Evolutionary conservation across 2,113 vertebrate species (phyloP).

Genomic region (Chionodraco myersi): DNA sequence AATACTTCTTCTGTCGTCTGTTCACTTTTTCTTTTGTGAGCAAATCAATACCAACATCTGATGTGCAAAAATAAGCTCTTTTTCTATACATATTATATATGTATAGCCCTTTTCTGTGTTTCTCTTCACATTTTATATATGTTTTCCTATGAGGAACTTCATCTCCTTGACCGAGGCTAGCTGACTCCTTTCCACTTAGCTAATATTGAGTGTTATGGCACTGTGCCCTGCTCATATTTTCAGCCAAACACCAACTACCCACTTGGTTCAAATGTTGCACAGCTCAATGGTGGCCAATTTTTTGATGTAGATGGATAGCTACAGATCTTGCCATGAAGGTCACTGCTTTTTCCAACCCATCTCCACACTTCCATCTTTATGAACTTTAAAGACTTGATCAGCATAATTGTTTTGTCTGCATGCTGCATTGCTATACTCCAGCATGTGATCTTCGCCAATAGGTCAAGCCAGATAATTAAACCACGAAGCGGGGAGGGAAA

Average conservation of each 20-base stretch:
- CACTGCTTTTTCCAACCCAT: constrained; percentile 59
- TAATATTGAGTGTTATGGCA: constrained; percentile 13
- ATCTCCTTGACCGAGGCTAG: constrained; percentile 8
- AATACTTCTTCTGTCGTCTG: too few relatives aligned
- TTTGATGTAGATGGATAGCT: constrained; percentile 40
- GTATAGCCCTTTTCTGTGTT: not conserved
- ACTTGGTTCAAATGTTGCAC: not conserved
- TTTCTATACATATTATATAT: not conserved
- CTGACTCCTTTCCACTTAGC: not conserved
- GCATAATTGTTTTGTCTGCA: constrained; percentile 69
- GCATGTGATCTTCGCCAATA: constrained; percentile 48
- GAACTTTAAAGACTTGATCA: constrained; percentile 65
- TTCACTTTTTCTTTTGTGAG: too few relatives aligned
- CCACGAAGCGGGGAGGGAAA: constrained; percentile 59
- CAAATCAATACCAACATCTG: too few relatives aligned
- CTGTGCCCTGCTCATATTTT: constrained; percentile 24
- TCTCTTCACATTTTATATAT: not conserved
- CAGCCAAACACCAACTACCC: constrained; percentile 2
- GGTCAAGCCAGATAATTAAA: constrained; percentile 75
- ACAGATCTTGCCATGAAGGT: constrained; percentile 58
- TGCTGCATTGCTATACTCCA: constrained; percentile 30
- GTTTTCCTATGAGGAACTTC: not conserved
- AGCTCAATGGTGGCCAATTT: constrained; percentile 28
- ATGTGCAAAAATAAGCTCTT: too few relatives aligned
- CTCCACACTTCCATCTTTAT: constrained; percentile 16